Evolutionary conservation across 2,888 invertebrate species (phyloP), one percentile per base, ranked within the genome.

Genomic region (Apamea epomidion): DNA sequence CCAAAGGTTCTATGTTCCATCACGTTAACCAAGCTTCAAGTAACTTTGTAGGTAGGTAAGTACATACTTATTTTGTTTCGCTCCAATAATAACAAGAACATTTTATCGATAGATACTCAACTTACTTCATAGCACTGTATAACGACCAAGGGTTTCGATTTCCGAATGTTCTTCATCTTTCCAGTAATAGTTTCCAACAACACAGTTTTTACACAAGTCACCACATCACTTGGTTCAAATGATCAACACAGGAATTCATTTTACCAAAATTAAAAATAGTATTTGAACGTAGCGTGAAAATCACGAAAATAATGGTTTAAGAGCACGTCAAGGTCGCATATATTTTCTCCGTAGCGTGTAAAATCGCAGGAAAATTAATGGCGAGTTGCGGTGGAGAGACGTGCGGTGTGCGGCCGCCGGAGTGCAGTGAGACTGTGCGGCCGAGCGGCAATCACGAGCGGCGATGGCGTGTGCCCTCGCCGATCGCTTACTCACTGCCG

Each of bases 121-220:
- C 97, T 97, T 96, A 97, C 97, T 97, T 97, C 97, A 90, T 97
- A 98, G 91, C 97, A 97, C 92, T 97, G 97, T 89, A 97, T 96
- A 78, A 97, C 94, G 89, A 98, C 97, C 83, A 97, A 91, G 73
- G 97, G 97, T 91, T 97, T 97, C 29, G 94, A 93, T 92, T 94
- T 95, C 45, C 81, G 82, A 87, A 90, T 94, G 89, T 92, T 95
- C 94, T 95, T 96, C 95, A 96, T 96, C 87, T 88, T 94, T 71
- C 25, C 25, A 76, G 29, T 51, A 69, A 69, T 60, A 42, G 77
- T 82, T 72, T 51, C 69, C 58, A 25, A 58, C 76, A 78, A 76
- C 67, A 82, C 73, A 80, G 65, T 77, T 80, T 73, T 83, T 42
- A 74, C 80, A 90, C 84, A 82, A 84, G 69, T 87, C 87, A 91